These are phyloP conservation scores for Coregonus sp. DNA, from an alignment of 2,797 vertebrate species.

Conservation along the genomic window DNA sequence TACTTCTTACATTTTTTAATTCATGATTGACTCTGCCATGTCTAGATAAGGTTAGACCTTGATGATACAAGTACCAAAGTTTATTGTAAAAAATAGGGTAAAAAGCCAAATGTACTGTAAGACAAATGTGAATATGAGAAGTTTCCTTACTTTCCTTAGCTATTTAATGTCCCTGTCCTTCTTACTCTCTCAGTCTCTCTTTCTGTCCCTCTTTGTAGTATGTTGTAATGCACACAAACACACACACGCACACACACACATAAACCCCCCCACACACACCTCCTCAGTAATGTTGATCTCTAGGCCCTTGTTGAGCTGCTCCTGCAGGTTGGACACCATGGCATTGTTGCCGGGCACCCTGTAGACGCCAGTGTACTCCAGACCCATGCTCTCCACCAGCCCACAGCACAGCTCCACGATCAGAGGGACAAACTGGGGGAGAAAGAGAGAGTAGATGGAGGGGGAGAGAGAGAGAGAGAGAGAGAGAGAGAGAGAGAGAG, in stretches of 20 bases:
- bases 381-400: constrained; percentile 88
- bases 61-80: background rate
- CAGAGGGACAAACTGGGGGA: constrained; percentile 85
- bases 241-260: too few species aligned
- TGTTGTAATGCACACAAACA: background rate
- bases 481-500: too few species aligned
- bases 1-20: too few species aligned
- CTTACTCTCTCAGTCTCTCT: background rate
- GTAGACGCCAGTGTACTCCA: constrained; percentile 96
- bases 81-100: background rate
- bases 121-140: background rate
- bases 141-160: background rate
- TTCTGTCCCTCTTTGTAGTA: background rate
- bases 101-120: background rate
- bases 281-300: constrained; percentile 93
- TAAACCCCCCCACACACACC: constrained; percentile 63
- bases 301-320: constrained; percentile 92
- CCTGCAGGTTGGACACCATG: constrained; percentile 91
- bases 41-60: background rate
- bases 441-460: background rate
- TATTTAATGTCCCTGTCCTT: background rate
- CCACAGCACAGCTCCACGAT: constrained; percentile 92
- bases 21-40: background rate
- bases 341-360: constrained; percentile 95
- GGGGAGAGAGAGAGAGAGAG: background rate